Evolutionary conservation across 2,888 invertebrate species (phyloP).

Genomic region (Seira ritae): DNA sequence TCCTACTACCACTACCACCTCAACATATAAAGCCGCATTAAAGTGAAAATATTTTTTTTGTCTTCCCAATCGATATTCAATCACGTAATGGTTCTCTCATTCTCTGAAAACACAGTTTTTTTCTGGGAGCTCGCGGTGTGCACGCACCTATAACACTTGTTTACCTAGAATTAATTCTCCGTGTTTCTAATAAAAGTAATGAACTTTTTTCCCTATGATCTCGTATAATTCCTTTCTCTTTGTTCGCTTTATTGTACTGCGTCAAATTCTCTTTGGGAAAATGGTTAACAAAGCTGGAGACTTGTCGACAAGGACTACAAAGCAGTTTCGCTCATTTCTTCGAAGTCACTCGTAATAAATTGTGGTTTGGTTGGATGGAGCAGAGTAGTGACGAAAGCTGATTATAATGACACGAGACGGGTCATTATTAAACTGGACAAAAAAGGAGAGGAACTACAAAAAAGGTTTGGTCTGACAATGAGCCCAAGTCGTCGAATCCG

Average conservation of each 20-base stretch:
- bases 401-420: constrained; percentile 4
- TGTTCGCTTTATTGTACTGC: background rate
- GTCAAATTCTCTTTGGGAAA: too few relatives aligned
- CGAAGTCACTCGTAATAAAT: constrained; percentile 4
- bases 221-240: background rate
- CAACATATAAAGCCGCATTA: too few relatives aligned
- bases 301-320: background rate
- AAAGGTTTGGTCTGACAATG: background rate
- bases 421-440: constrained; percentile 8
- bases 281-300: background rate
- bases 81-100: constrained; percentile 6
- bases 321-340: too few relatives aligned
- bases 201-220: background rate
- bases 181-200: background rate
- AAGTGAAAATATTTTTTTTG: too few relatives aligned
- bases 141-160: constrained; percentile 8
- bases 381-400: constrained; percentile 6
- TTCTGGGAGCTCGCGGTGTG: background rate
- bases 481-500: background rate
- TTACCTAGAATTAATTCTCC: constrained; percentile 1
- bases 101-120: background rate
- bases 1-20: background rate
- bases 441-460: constrained; percentile 10
- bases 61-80: constrained; percentile 21
- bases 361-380: background rate